Evolutionary conservation across 2,113 vertebrate species (phyloP).

Genomic region (Tauraco erythrolophus): DNA sequence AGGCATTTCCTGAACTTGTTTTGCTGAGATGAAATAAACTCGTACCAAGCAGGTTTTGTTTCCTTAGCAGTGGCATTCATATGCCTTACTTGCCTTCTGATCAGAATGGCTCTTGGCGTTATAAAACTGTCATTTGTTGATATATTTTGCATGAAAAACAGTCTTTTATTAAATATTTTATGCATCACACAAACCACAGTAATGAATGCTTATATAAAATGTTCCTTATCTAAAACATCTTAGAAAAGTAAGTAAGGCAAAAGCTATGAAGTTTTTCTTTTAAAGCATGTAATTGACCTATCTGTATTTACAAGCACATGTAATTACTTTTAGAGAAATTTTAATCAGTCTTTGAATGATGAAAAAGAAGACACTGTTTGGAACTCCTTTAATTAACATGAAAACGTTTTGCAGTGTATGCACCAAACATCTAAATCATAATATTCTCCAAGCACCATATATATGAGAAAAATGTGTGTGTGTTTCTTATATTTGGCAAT

Average conservation of each 20-base stretch:
- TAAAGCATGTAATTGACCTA: not conserved
- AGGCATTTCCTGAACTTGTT: not conserved
- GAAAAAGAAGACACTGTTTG: not conserved
- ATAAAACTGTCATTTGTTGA: not conserved
- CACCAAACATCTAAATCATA: not conserved
- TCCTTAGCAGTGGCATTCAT: not conserved
- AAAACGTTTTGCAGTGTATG: accelerated
- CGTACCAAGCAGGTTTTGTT: not conserved
- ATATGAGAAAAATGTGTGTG: not conserved
- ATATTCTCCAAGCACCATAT: not conserved
- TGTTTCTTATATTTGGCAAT: not conserved
- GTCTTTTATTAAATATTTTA: not conserved
- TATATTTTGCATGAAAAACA: not conserved
- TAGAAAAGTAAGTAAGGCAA: not conserved
- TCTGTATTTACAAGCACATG: not conserved
- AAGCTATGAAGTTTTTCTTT: not conserved
- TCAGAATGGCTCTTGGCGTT: not conserved
- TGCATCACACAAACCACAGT: not conserved
- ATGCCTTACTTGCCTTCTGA: not conserved
- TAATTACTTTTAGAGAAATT: not conserved
- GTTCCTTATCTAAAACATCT: not conserved
- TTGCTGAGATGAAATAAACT: not conserved
- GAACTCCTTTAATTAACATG: not conserved
- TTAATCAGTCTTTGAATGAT: not conserved
- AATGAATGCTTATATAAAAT: not conserved